These are phyloP conservation scores for Chlorops oryzae DNA, from an alignment of 1,140 invertebrate genomes.

Conservation along the genomic window DNA sequence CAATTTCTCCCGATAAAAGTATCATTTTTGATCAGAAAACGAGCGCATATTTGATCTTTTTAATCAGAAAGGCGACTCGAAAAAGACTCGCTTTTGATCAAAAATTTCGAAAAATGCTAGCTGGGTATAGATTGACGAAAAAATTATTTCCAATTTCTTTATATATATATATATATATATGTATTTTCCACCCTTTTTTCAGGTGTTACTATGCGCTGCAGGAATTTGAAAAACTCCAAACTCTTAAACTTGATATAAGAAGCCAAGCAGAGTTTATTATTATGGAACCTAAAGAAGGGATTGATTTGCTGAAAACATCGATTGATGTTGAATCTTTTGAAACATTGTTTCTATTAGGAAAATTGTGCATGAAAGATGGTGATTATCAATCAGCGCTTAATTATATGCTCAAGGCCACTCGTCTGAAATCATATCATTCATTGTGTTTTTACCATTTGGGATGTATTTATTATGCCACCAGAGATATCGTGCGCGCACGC, in stretches of 20 bases:
- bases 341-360: conserved; percentile 57
- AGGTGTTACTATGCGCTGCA: conserved; percentile 32
- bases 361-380: conserved; percentile 58
- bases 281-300: conserved; percentile 46
- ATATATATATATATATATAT: no score
- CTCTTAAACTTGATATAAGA: conserved; percentile 20
- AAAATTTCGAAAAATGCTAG: no score
- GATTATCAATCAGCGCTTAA: conserved; percentile 58
- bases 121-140: no score
- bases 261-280: conserved; percentile 27
- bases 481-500: conserved; percentile 61
- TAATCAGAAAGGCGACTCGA: no score
- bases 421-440: conserved; percentile 64
- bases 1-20: no score
- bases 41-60: no score
- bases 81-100: no score
- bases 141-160: no score
- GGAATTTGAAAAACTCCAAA: conserved; percentile 17
- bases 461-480: conserved; percentile 60
- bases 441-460: conserved; percentile 72
- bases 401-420: conserved; percentile 66
- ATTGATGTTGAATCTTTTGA: conserved; percentile 48
- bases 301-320: conserved; percentile 53
- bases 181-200: no score
- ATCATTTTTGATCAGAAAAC: no score